Evolutionary conservation across 1,140 invertebrate species (phyloP), one percentile per base, ranked within the genome.

Genomic region (Campoletis sonorensis): DNA sequence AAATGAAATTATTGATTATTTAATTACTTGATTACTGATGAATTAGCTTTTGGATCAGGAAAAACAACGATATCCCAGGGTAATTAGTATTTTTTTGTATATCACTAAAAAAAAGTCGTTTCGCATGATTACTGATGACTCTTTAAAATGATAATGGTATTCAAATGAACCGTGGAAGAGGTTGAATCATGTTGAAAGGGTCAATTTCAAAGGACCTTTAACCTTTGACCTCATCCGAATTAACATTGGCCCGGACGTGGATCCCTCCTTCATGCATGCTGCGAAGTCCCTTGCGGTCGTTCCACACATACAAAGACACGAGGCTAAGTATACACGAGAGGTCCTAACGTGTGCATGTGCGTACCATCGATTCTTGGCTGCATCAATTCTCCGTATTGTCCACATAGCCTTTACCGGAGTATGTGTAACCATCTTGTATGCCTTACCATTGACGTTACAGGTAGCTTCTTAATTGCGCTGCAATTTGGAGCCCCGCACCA

Each of bases 391-490:
- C 54, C 33, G 30, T 64, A 64, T 23, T 64, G 61, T 64, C 11
- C 61, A 15, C 23, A 64, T 23, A 64, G 21, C 61, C 0, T 23
- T 2, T n/a, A n/a, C 21, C 51, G 4, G 23, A 23, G 61, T 64
- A 58, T 64, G 10, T 75, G 51, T 54, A 75, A 27, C 72, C 49
- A 45, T 10, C 61, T 26, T 61, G 49, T 30, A 49, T 77, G 30
- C 73, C 73, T 77, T 61, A 40, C 26, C 73, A 77, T 15, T 64
- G 73, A 61, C 54, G 73, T 54, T 51, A 77, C 73, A 61, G 73
- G 73, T 77, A 77, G 73, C 49, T 45, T 77, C 73, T 54, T 77
- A 77, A 77, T 77, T 77, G 73, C 73, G 73, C 73, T 77, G 73
- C 54, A 77, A 64, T 64, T 64, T 64, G 61, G 23, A 26, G 5